phyloP scores from a whole-genome alignment of 2,797 vertebrate genomes.

The Anguilla marmorata region DNA sequence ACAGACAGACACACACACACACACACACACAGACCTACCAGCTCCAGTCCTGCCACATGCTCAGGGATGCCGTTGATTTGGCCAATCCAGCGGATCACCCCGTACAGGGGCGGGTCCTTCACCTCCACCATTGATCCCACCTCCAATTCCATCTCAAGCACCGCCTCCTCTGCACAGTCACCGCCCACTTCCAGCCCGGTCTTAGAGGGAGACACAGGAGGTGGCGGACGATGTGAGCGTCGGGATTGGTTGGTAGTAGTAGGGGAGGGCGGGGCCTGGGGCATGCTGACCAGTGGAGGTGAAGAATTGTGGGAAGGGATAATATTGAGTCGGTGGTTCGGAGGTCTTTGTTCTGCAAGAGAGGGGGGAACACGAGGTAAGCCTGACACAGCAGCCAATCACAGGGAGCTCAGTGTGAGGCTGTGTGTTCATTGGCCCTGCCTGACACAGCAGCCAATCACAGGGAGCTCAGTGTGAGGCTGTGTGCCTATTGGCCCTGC shows the following conservation, averaged over 20 bases:
- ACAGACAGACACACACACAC: not conserved
- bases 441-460: no score
- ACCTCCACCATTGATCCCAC: conserved; percentile 82
- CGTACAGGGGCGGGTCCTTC: conserved; percentile 77
- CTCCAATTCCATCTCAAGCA: conserved; percentile 57
- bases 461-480: no score
- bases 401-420: not conserved
- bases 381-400: not conserved
- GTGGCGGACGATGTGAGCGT: conserved; percentile 50
- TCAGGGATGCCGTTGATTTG: conserved; percentile 61
- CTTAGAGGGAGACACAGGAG: conserved; percentile 50
- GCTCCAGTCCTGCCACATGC: conserved; percentile 75
- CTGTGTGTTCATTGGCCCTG: not conserved
- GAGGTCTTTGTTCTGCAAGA: conserved; percentile 55
- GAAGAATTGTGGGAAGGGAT: conserved; percentile 47
- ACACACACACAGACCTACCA: conserved; percentile 60
- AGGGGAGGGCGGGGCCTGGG: conserved; percentile 30
- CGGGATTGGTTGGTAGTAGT: conserved; percentile 3
- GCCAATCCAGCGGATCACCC: conserved; percentile 82
- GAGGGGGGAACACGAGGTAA: not conserved
- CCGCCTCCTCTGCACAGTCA: conserved; percentile 2
- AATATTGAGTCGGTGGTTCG: conserved; percentile 34
- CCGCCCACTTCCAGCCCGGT: conserved; percentile 13
- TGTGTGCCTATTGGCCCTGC: no score
- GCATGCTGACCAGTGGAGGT: conserved; percentile 51